phyloP scores from a whole-genome alignment of 2,888 invertebrate species.

The Cephus pulcher region DNA sequence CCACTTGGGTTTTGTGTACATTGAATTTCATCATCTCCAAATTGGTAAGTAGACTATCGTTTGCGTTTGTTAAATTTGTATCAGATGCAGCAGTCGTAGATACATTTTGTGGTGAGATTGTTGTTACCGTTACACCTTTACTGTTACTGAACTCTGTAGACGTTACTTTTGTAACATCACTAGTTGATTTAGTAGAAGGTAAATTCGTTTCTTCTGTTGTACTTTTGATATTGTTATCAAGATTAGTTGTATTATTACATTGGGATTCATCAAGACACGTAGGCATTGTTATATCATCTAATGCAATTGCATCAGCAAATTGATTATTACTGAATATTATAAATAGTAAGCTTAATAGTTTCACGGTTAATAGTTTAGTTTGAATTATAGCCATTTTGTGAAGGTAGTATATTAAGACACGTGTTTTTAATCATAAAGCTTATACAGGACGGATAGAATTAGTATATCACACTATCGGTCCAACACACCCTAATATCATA shows the following conservation, averaged over 20 bases:
- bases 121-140: slow-evolving; percentile 17
- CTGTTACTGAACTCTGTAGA: not conserved
- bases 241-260: slow-evolving; percentile 36
- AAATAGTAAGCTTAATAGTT: slow-evolving; percentile 23
- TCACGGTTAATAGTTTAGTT: slow-evolving; percentile 21
- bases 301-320: slow-evolving; percentile 12
- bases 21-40: slow-evolving; percentile 12
- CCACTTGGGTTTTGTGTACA: slow-evolving; percentile 43
- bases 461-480: not conserved
- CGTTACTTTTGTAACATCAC: not conserved
- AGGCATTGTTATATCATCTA: slow-evolving; percentile 28
- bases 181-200: not conserved
- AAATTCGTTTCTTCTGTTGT: slow-evolving; percentile 10
- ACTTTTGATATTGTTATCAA: slow-evolving; percentile 17
- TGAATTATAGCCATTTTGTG: not conserved
- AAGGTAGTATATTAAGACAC: not conserved
- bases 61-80: slow-evolving; percentile 11
- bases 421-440: not conserved
- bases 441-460: not conserved
- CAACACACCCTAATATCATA: not conserved
- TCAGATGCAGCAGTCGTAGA: slow-evolving; percentile 17
- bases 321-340: slow-evolving; percentile 28
- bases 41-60: not conserved
- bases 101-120: slow-evolving; percentile 12
- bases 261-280: slow-evolving; percentile 42